A percentile compares a stretch with the other conserved stretches of the same genome.
Evolutionary conservation across 1,140 invertebrate genomes (phyloP).

Genomic region (Campoletis sonorensis): DNA sequence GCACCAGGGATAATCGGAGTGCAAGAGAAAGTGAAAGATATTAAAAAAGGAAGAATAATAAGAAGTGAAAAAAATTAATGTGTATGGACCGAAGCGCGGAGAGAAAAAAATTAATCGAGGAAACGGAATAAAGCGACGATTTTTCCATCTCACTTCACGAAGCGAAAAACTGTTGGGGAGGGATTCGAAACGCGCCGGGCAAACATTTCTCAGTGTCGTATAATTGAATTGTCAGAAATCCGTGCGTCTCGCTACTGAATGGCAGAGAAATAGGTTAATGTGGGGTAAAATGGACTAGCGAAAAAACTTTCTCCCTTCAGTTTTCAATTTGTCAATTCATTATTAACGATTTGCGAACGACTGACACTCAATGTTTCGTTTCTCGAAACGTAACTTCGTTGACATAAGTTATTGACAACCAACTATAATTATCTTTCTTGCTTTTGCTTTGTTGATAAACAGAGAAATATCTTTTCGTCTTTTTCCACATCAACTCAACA

Average conservation of each 20-base stretch:
- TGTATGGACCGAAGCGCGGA: neutral
- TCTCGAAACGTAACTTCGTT: no score
- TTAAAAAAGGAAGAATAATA: neutral
- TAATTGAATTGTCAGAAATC: slow-evolving; percentile 64
- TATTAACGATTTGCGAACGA: neutral
- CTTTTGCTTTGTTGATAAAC: no score
- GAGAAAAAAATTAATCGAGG: slow-evolving; percentile 39
- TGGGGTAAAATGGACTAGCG: neutral
- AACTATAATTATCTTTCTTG: no score
- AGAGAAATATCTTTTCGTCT: no score
- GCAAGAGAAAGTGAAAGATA: slow-evolving; percentile 38
- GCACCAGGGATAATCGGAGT: neutral
- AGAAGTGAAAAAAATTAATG: neutral
- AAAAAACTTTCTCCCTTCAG: neutral
- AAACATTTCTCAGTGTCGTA: slow-evolving; percentile 26
- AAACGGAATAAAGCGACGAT: slow-evolving; percentile 36
- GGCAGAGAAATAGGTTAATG: neutral
- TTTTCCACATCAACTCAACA: no score
- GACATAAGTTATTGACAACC: no score
- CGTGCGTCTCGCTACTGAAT: slow-evolving; percentile 36
- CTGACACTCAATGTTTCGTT: no score
- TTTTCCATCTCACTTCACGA: slow-evolving; percentile 20
- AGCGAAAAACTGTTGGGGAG: slow-evolving; percentile 6
- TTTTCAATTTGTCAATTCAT: neutral
- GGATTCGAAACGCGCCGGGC: neutral